phyloP scores from a whole-genome alignment of 2,888 invertebrate genomes.

The Athrips mouffetella region DNA sequence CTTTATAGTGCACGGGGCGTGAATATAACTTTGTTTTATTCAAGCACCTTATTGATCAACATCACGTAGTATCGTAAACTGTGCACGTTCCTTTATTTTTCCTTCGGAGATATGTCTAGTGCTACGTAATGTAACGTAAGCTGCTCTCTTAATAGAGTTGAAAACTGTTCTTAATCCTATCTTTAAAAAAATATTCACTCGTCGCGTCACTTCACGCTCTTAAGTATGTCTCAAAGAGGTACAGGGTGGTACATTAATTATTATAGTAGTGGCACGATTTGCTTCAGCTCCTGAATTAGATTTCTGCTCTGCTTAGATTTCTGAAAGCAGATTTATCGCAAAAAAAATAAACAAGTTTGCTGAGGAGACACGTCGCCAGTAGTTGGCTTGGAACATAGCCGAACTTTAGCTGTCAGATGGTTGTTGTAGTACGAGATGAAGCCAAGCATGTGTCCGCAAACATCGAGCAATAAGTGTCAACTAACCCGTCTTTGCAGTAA shows the following conservation, averaged over 20 bases:
- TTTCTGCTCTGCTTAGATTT: neutral
- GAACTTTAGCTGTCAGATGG: slow-evolving; percentile 12
- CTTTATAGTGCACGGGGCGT: neutral
- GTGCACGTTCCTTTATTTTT: no score
- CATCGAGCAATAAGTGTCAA: no score
- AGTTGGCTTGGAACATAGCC: neutral
- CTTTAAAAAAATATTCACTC: no score
- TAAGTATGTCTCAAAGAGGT: no score
- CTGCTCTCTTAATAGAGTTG: no score
- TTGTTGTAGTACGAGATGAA: neutral
- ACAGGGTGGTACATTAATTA: no score
- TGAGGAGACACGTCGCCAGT: neutral
- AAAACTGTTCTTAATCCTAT: no score
- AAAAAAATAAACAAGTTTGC: neutral
- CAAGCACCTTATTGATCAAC: neutral
- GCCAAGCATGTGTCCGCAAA: neutral
- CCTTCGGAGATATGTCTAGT: no score
- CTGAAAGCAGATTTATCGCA: neutral
- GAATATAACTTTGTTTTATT: neutral
- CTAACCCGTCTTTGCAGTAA: no score
- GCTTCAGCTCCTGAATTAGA: neutral
- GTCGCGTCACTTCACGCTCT: no score
- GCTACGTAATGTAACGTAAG: no score
- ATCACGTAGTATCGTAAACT: no score
- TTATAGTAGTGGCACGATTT: neutral